Percentiles rank a stretch among this genome's conserved stretches.
Conservation (phyloP, 2,113 vertebrate species). For the Ailuropoda melanoleuca region DNA sequence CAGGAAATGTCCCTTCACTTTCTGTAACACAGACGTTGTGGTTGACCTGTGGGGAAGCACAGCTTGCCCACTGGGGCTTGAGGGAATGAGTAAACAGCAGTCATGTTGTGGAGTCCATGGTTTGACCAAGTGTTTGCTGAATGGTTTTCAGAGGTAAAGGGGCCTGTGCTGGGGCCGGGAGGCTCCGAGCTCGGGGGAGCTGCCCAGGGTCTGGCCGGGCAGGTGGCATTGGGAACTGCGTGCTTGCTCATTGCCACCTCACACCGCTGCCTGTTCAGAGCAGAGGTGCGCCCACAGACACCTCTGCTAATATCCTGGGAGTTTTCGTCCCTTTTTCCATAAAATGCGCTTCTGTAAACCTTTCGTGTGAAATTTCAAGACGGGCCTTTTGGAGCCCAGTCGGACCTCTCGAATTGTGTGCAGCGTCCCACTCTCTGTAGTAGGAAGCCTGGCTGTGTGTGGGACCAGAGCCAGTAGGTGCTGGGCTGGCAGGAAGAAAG, state of each 20-base stretch:
- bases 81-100: background rate
- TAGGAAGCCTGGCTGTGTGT: background rate
- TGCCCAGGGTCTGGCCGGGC: too few species aligned
- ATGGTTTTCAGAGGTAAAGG: background rate
- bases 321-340: background rate
- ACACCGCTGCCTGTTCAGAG: background rate
- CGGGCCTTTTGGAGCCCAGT: background rate
- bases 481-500: background rate
- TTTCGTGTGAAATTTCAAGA: background rate
- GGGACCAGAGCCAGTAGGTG: background rate
- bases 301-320: background rate
- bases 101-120: background rate
- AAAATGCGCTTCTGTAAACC: background rate
- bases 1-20: background rate
- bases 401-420: background rate
- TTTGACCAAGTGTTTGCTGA: background rate
- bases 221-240: background rate
- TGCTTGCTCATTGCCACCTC: background rate
- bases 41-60: background rate
- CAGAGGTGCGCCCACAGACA: background rate
- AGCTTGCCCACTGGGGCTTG: background rate
- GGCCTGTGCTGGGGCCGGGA: background rate
- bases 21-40: background rate
- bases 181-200: background rate
- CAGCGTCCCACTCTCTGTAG: fast-evolving